phyloP scores from a whole-genome alignment of 2,888 invertebrate species.

The Tachina lurida region DNA sequence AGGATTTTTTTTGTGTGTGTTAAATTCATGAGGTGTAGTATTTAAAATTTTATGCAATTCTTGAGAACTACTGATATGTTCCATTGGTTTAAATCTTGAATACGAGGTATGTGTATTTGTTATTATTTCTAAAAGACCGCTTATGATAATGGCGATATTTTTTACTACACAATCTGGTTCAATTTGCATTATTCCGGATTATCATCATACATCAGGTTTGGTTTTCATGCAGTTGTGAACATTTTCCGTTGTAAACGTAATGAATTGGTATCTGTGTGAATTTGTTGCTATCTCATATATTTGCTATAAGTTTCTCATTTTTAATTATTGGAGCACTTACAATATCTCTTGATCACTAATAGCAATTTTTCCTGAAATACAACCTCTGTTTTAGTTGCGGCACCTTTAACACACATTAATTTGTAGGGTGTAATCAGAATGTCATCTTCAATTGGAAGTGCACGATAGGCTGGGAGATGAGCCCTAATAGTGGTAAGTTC shows the following conservation, averaged over 20 bases:
- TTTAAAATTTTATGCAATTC: too few species aligned
- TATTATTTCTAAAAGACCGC: too few species aligned
- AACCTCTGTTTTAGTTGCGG: not conserved
- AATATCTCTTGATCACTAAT: slow-evolving; percentile 6
- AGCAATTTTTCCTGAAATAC: slow-evolving; percentile 4
- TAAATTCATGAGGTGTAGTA: too few species aligned
- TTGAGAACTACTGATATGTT: too few species aligned
- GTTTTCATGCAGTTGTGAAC: not conserved
- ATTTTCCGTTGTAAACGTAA: not conserved
- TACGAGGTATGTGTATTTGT: too few species aligned
- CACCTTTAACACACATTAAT: not conserved
- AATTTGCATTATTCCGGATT: too few species aligned
- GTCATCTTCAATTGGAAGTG: not conserved
- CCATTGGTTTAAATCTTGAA: too few species aligned
- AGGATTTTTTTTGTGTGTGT: too few species aligned
- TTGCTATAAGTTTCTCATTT: not conserved
- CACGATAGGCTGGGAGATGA: not conserved
- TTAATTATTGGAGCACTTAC: not conserved
- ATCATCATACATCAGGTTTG: not conserved
- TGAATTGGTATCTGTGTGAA: not conserved
- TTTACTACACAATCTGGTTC: too few species aligned
- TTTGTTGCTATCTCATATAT: not conserved
- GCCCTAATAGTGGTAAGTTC: not conserved
- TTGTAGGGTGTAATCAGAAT: not conserved
- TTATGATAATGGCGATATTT: too few species aligned